These are phyloP conservation scores for Aurelia sp. DNA, from an alignment of 30 jellyfish, hydroid and myxozoan genomes.

Conservation along the genomic window DNA sequence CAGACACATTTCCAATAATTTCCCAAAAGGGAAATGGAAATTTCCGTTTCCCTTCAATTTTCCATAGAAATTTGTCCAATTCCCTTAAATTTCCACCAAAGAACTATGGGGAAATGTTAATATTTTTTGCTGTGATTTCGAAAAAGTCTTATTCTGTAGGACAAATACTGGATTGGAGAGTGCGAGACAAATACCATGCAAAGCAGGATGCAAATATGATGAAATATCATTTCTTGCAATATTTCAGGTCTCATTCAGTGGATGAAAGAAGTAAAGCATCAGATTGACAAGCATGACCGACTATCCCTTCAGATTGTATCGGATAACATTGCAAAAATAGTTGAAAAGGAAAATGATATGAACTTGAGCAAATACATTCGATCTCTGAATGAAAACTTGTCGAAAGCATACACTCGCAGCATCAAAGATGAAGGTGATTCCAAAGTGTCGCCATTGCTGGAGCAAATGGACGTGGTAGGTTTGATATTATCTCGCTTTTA, in stretches of 20 bases:
- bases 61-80: too few relatives aligned
- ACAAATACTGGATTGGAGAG: too few relatives aligned
- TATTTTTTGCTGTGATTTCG: too few relatives aligned
- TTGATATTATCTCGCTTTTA: too few relatives aligned
- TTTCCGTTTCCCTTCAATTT: too few relatives aligned
- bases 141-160: too few relatives aligned
- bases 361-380: conserved; percentile 48
- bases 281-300: conserved; percentile 81
- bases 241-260: conserved; percentile 78
- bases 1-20: too few relatives aligned
- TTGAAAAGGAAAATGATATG: conserved; percentile 68
- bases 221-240: not conserved
- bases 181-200: too few relatives aligned
- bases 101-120: too few relatives aligned
- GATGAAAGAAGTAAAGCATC: conserved; percentile 75
- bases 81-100: too few relatives aligned
- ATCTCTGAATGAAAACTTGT: conserved; percentile 12
- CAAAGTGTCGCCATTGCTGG: conserved; percentile 19
- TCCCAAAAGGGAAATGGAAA: too few relatives aligned
- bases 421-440: conserved; percentile 1
- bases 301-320: conserved; percentile 73
- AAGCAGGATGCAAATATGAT: not conserved
- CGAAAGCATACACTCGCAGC: conserved; percentile 31
- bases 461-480: conserved; percentile 68
- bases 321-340: conserved; percentile 64